Evolutionary conservation across 2,888 invertebrate genomes (phyloP).

Genomic region (Pristionchus maxplancki): DNA sequence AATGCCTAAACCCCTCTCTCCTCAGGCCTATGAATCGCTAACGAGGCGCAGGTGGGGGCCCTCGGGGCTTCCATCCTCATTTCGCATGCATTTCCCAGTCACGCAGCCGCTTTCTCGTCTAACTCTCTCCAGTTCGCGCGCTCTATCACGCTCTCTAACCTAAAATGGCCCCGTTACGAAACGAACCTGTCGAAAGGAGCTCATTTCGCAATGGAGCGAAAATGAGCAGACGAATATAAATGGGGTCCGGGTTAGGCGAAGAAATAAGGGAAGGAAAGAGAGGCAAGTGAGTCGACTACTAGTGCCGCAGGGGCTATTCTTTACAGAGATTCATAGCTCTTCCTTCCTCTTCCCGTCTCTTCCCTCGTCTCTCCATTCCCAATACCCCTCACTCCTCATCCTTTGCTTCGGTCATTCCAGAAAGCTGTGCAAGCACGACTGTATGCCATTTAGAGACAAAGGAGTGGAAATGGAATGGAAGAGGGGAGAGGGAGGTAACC

Average conservation of each 20-base stretch:
- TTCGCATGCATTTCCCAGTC: conserved; percentile 11
- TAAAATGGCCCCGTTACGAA: background rate
- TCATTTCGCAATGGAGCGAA: background rate
- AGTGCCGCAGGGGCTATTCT: conserved; percentile 31
- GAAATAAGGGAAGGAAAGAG: background rate
- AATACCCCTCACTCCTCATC: background rate
- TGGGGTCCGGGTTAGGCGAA: background rate
- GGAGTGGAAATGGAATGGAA: background rate
- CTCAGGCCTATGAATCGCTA: background rate
- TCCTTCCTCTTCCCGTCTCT: background rate
- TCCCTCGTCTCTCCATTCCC: background rate
- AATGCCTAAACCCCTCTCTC: background rate
- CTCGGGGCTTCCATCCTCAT: background rate
- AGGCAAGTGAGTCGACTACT: background rate
- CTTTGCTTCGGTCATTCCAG: background rate
- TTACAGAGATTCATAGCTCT: conserved; percentile 34
- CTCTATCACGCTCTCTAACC: background rate
- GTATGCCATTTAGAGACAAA: background rate
- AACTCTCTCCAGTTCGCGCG: background rate
- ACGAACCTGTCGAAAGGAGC: background rate
- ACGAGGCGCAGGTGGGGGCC: background rate
- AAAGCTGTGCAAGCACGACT: too few relatives aligned
- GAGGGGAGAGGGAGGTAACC: background rate
- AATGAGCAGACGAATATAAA: background rate
- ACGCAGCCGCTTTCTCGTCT: background rate